Evolutionary conservation across 2,797 vertebrate species (phyloP), one percentile per base, ranked within the genome.

Genomic region (Falco naumanni): DNA sequence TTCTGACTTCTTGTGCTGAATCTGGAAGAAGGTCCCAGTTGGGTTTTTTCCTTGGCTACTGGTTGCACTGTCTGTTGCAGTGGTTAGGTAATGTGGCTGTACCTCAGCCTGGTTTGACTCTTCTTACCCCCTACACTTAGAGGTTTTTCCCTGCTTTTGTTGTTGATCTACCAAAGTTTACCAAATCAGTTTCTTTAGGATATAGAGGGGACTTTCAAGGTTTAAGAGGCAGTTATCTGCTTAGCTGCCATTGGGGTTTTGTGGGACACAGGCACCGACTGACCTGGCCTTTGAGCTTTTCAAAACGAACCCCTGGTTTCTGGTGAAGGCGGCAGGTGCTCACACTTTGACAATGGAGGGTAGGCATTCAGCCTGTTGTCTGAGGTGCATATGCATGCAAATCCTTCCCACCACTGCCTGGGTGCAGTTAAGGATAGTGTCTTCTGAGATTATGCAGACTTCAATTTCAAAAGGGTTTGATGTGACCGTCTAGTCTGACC

Each of bases 341-440:
- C 19, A 34, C 12, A 5, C 16, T 63, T 80, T 43, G 17, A 19
- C 0, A 3, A 6, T 59, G 41, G n/a, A 87, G 17, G 17, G 9
- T 24, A n/a, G 15, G 17, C 16, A 18, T 83, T 90, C 60, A 83
- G 45, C 16, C 60, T 77, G 48, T 43, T 77, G 16, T 59, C 29
- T 8, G 25, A 83, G 20, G 45, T 63, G 16, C 11, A 33, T 13
- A 14, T n/a, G 26, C 8, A 8, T 22, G 13, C 13, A 89, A 63
- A 70, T 88, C 20, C 48, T 72, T 57, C 15, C 16, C 14, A 19
- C 25, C 3, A 3, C 28, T 79, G 54, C 29, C 29, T 39, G 8
- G 6, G 4, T 59, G 10, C 4, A 0, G 22, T 8, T 8, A 57
- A 74, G 51, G 65, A 31, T 29, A 0, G 1, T 19, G 21, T 65